Conservation (phyloP, 2,113 vertebrate genomes). For the Perca fluviatilis region DNA sequence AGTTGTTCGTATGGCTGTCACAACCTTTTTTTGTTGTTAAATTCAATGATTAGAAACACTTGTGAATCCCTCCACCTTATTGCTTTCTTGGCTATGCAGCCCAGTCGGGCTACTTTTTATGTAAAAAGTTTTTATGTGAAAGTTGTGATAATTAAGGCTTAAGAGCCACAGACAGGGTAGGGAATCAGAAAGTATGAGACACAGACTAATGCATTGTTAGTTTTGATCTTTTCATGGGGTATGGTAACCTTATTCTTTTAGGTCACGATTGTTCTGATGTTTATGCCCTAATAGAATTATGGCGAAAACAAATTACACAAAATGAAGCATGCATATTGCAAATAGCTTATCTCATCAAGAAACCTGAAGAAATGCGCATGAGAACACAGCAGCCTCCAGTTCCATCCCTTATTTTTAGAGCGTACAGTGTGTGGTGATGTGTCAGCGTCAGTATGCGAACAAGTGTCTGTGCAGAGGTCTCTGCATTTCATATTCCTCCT, state of each 20-base stretch:
- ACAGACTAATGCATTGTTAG: no score
- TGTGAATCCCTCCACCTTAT: not conserved
- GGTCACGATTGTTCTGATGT: not conserved
- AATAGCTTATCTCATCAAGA: not conserved
- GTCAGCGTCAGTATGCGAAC: constrained; percentile 34
- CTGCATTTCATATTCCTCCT: constrained; percentile 52
- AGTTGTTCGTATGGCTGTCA: not conserved
- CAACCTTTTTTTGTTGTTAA: not conserved
- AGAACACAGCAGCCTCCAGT: not conserved
- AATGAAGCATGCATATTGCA: not conserved
- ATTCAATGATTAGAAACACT: not conserved
- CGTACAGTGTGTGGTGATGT: constrained; percentile 17
- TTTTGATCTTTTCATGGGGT: no score
- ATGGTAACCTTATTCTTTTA: not conserved
- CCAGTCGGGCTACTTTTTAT: no score
- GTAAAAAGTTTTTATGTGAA: no score
- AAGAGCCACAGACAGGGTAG: no score
- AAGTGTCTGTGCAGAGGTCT: constrained; percentile 26
- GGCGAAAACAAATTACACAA: not conserved
- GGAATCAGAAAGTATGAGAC: no score
- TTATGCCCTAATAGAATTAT: not conserved
- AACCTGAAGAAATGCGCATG: not conserved
- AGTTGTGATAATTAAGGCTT: no score
- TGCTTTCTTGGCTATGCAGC: not conserved
- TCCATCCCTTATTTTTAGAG: constrained; percentile 5